Evolutionary conservation across 2,797 vertebrate species (phyloP), one percentile per base, ranked within the genome.

Genomic region (Heteromormyrus szaboi): DNA sequence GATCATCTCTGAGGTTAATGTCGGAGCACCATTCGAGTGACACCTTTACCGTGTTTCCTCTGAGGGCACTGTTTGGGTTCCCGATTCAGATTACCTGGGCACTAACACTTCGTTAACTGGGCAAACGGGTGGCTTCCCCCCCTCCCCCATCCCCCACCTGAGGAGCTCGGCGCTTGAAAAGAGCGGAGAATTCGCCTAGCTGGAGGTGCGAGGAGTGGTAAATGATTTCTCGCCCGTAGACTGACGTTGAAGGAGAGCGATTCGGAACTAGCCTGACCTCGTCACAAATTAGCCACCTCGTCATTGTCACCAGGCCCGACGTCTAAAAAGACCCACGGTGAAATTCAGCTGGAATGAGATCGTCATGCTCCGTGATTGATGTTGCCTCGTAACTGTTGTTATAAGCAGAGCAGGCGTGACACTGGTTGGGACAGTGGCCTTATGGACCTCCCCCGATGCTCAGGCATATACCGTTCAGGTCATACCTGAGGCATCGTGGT

Each of bases 181-280:
- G 68, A 41, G 68, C 2, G 53, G 14, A 44, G 46, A 22, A 50
- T 59, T 84, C 4, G 37, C n/a, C 51, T 25, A 29, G 7, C 37
- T 41, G 25, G 86, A 65, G 17, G 53, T 84, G 48, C 86, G 76
- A 62, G 88, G 83, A 88, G 68, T 88, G 87, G 89, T 90, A 92
- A 91, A 93, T 93, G 93, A 95, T 94, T 89, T 87, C 92, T 92
- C 93, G 89, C 91, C 93, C 19, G 93, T 93, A 93, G 93, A 94
- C 94, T 95, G 95, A 95, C 94, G 95, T 95, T 95, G 92, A 94
- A 94, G 91, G 94, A 94, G 93, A 93, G 94, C 94, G 94, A 93
- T 94, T 94, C 94, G 93, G 93, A 93, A 93, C 93, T 91, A 92
- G 92, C 90, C 92, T 94, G 93, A 88, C 91, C 92, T 93, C 89